Evolutionary conservation across 2,113 vertebrate species (phyloP), one percentile per base, ranked within the genome.

Genomic region (Misgurnus mizolepis): DNA sequence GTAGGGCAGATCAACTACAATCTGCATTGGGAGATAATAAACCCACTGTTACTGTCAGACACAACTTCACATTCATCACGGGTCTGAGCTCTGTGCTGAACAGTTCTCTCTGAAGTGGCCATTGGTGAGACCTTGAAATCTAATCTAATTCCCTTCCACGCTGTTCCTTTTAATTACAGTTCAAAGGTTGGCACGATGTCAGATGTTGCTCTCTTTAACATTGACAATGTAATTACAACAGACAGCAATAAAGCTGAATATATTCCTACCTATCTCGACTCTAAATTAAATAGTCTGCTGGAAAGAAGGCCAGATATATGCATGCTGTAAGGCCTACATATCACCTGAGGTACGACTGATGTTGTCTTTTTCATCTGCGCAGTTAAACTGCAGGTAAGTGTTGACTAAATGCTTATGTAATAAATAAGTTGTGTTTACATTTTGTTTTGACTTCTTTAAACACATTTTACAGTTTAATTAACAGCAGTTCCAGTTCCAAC

Each of bases 131-230:
- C 60, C 75, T 83, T 81, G 75, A 84, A 82, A 34, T 18, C 76
- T 79, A 61, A 65, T 84, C 75, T 64, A 68, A 62, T 43, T 74
- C 39, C 69, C 74, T 79, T 84, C 69, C 70, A 79, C 78, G 47
- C 53, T 34, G 53, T 45, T 80, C 66, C 40, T 64, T 84, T 84
- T 80, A 84, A 80, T 84, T 72, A 84, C 47, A 84, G 49, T 49
- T 39, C 22, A 56, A 68, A 49, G 14, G 12, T 3, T 65, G 70
- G 40, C 71, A 53, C 27, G 12, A 60, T 71, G 67, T 53, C 67
- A 77, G 41, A 74, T 41, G 78, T 80, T 79, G 6, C 49, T 80
- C 50, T 79, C 6, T 17, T 81, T 61, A 58, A 22, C 56, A 49
- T 7, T 64, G 75, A 65, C n/a, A 49, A 60, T 15, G 49, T 84